These are phyloP conservation scores for Hyppa rectilinea DNA, from an alignment of 2,888 invertebrate species.

Conservation along the genomic window DNA sequence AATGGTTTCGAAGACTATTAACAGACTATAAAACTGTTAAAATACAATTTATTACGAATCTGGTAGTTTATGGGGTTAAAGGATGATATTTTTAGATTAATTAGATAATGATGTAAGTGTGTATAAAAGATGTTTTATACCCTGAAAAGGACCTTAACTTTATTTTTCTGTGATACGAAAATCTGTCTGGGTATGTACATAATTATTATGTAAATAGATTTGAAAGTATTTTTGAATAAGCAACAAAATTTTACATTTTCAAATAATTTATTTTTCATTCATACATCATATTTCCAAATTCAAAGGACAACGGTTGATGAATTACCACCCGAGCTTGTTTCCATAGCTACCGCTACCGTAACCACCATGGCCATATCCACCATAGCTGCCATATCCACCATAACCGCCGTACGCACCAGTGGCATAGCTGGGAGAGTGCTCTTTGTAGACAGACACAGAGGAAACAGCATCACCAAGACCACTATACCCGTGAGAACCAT, in stretches of 20 bases:
- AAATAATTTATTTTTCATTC: slow-evolving; percentile 41
- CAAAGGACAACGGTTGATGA: background rate
- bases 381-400: slow-evolving; percentile 55
- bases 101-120: background rate
- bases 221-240: background rate
- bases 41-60: slow-evolving; percentile 6
- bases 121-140: background rate
- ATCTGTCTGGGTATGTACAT: no score
- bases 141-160: background rate
- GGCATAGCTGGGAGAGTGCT: slow-evolving; percentile 55
- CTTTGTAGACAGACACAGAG: slow-evolving; percentile 66
- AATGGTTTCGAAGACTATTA: slow-evolving; percentile 14
- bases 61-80: background rate
- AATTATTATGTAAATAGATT: background rate
- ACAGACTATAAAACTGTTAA: slow-evolving; percentile 9
- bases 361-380: slow-evolving; percentile 48
- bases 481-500: slow-evolving; percentile 46
- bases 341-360: slow-evolving; percentile 54
- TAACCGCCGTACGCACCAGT: slow-evolving; percentile 52
- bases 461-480: slow-evolving; percentile 68
- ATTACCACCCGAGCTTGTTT: slow-evolving; percentile 63
- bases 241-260: slow-evolving; percentile 39
- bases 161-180: background rate
- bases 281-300: slow-evolving; percentile 5
- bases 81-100: background rate